phyloP scores from a whole-genome alignment of 2,113 vertebrate genomes.

The Eretmochelys imbricata region DNA sequence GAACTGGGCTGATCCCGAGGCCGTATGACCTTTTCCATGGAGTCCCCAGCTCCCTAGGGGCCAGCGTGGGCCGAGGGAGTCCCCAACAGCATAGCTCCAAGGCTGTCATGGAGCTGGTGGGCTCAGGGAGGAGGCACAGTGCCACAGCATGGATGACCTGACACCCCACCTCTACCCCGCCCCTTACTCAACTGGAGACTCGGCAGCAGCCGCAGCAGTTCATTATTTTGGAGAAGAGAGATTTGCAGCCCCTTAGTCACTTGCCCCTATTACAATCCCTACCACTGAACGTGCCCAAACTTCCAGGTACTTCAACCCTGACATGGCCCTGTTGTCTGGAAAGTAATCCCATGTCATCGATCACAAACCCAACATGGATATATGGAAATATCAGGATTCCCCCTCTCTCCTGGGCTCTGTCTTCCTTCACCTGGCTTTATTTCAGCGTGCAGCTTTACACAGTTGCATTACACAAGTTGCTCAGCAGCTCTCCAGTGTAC shows the following conservation, averaged over 20 bases:
- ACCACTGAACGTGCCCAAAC: background rate
- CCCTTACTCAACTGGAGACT: background rate
- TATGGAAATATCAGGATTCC: background rate
- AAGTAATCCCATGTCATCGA: background rate
- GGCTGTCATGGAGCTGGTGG: no score
- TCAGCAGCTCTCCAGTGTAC: background rate
- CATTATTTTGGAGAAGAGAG: background rate
- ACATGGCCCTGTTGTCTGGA: background rate
- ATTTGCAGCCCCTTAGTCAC: background rate
- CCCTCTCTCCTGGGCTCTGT: accelerated
- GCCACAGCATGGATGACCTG: no score
- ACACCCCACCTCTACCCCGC: background rate
- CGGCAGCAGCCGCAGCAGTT: background rate
- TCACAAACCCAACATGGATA: background rate
- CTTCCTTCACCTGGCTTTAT: background rate
- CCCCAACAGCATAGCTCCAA: no score
- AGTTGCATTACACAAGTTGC: accelerated
- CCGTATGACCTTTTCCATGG: background rate
- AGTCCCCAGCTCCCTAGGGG: no score
- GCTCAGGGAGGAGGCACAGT: background rate
- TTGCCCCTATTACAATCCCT: background rate
- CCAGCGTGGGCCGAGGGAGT: no score
- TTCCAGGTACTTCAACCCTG: constrained; percentile 17
- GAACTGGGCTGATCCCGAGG: background rate
- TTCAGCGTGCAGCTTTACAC: background rate